Percentiles rank a stretch among this genome's conserved stretches.
Conservation (phyloP, 2,888 invertebrate genomes). For the Parnassius glacialis region DNA sequence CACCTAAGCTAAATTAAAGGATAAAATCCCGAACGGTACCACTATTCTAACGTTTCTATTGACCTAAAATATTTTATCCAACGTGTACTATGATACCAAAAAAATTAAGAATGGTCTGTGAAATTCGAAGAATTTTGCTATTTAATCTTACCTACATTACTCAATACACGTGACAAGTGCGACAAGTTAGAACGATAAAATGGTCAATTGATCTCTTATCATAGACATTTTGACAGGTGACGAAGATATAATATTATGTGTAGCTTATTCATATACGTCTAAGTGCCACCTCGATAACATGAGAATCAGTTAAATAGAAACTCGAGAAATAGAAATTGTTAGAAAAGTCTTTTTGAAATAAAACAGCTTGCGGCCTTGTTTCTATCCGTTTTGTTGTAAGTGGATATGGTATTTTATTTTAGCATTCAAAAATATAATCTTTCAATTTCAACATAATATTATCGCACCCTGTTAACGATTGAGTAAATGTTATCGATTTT, state of each 20-base stretch:
- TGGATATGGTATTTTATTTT: conserved; percentile 22
- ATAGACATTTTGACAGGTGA: conserved; percentile 69
- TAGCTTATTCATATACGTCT: conserved; percentile 36
- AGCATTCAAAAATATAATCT: conserved; percentile 23
- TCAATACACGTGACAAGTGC: conserved; percentile 13
- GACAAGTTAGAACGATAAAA: conserved; percentile 51
- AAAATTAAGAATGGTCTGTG: too few species aligned
- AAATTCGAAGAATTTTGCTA: conserved; percentile 3
- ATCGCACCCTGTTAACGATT: conserved; percentile 58
- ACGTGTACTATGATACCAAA: background rate
- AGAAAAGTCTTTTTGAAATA: conserved; percentile 30
- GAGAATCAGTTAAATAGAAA: conserved; percentile 37
- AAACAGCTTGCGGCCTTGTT: conserved; percentile 32
- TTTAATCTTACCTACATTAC: conserved; percentile 12
- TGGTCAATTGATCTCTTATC: conserved; percentile 48
- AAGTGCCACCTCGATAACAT: conserved; percentile 46
- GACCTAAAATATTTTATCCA: background rate
- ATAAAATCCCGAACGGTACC: too few species aligned
- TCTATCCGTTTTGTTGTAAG: conserved; percentile 30
- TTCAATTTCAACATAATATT: conserved; percentile 41
- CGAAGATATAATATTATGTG: conserved; percentile 39
- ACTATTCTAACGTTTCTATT: background rate
- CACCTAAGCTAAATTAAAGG: too few species aligned
- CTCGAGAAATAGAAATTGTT: conserved; percentile 27
- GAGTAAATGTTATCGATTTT: conserved; percentile 74